Base-by-base conservation (phyloP, 2,113 vertebrate species). In the Conger conger region DNA sequence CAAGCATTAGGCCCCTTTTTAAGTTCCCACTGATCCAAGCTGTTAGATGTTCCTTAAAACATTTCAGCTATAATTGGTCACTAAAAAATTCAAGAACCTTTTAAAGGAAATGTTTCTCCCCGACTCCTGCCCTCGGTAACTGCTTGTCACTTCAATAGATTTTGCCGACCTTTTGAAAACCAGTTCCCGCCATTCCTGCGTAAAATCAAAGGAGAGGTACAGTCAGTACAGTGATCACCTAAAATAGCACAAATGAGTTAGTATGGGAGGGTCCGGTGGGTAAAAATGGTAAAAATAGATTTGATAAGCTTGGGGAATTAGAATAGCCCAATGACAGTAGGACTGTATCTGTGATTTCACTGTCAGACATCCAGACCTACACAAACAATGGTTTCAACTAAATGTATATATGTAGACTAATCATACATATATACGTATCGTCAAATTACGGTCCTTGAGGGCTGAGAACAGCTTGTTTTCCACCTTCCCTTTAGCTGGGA, bases 161-260 rank as follows among this genome's bases (percentile, higher is more conserved):
- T 35, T 54, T 54, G 78, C 27, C 80, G 17, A 82, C 85, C 87
- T 86, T 91, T 82, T 85, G 85, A 85, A 86, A 83, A 81, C 82
- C 84, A 88, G 81, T 87, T 81, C 86, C 86, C 54, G 86, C 79
- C 80, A 50, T 87, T 88, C 82, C 76, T 77, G 82, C 88, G 83
- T 80, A 76, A 78, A 85, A 87, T 91, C 90, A 90, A 86, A 89
- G 88, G 86, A 90, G 83, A 68, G 88, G 80, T 54, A 30, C 80
- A 88, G 89, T 88, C 91, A 87, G 88, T 89, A 83, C 89, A 42
- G 84, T 88, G 90, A 93, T 91, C 87, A 91, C 87, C 92, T 86
- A 90, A 92, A 93, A 94, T 90, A 92, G 89, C 86, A 76, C 63
- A 88, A 90, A 93, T 91, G 88, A 91, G 89, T 91, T 92, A 18